Evolutionary conservation across 2,113 vertebrate species (phyloP).

Genomic region (Caloenas nicobarica): DNA sequence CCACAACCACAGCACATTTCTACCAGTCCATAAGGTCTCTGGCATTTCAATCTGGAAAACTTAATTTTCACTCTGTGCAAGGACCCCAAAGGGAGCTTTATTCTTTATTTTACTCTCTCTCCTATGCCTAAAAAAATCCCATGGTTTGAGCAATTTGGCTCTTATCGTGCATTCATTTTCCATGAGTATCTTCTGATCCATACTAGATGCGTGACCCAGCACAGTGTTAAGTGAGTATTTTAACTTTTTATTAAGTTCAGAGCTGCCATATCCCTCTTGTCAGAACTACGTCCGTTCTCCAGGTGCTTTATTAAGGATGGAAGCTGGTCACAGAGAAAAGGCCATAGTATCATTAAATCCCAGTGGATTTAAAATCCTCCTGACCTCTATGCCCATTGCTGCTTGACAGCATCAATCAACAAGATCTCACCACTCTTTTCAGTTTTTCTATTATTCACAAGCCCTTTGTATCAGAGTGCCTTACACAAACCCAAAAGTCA

Average conservation of each 20-base stretch:
- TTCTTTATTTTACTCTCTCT: neutral
- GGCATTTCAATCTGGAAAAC: slow-evolving; percentile 22
- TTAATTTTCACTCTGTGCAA: slow-evolving; percentile 5
- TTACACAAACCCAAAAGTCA: neutral
- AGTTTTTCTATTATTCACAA: neutral
- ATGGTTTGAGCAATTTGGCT: neutral
- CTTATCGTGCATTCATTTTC: neutral
- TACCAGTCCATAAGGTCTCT: neutral
- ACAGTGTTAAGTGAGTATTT: neutral
- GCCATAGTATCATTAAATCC: neutral
- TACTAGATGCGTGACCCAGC: neutral
- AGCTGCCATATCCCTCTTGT: neutral
- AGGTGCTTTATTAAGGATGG: neutral
- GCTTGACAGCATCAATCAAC: neutral
- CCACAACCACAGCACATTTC: neutral
- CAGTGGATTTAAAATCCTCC: neutral
- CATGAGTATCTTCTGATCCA: neutral
- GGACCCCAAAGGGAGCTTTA: neutral
- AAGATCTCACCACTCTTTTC: neutral
- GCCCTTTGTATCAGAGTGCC: neutral
- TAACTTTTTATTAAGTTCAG: slow-evolving; percentile 13
- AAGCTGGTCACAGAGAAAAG: neutral
- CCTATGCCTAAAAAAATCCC: neutral
- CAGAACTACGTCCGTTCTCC: neutral
- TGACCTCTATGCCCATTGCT: neutral